Evolutionary conservation across 2,113 vertebrate genomes (phyloP), one percentile per base, ranked within the genome.

Genomic region (Barnardius zonarius): DNA sequence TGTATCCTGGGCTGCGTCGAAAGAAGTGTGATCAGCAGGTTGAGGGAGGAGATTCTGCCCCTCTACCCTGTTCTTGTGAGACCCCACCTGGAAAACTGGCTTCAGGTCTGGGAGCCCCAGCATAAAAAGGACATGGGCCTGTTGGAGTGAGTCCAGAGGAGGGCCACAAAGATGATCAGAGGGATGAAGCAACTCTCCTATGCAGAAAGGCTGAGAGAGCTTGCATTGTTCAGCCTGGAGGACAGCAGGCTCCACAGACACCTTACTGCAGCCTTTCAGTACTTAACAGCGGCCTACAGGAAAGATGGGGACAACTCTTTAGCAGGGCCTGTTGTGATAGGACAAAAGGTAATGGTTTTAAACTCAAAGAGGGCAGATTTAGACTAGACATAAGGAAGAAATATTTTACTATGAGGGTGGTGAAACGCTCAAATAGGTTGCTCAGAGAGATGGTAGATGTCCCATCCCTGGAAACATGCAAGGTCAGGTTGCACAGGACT

Each of bases 1-100:
- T 0, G 0, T 7, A 14, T 55, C 28, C 41, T 46, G 41, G 33
- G 10, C 52, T 72, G 59, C 69, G 48, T 11, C 30, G 8, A 25
- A 24, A 72, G 57, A 7, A 76, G 11, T 0, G 0, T 11, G 22
- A 12, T 11, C 35, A 80, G 46, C 51, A 67, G 83, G 46, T 6
- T 10, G 2, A 55, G 23, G 28, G 28, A 73, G 17, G 28, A 4
- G 14, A 31, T 62, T 23, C 48, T 63, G 14, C 12, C 52, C 46
- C 18, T 37, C 22, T 14, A 3, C 17, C 41, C 33, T 2, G 2
- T 27, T 14, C 72, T 62, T 23, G 4, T 44, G 64, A 55, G 17
- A 62, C 13, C 13, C 39, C 46, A 49, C 17, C n/a, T 9, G 3
- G 10, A 28, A 31, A 15, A 19, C 27, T 7, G 27, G 13, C 33